phyloP scores from a whole-genome alignment of 2,888 invertebrate genomes.

The Caenorhabditis sp. region DNA sequence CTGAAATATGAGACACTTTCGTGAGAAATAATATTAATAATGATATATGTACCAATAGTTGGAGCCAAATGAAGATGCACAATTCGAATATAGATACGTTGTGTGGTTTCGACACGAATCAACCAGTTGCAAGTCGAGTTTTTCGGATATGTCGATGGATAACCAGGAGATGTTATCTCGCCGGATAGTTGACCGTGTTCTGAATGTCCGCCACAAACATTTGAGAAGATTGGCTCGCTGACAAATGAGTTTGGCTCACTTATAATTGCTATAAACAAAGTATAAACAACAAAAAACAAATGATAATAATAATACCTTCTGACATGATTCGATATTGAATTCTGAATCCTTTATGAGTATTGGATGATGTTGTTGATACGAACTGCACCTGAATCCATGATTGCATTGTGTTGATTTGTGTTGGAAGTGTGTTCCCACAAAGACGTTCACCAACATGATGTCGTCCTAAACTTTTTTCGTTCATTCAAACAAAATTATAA shows the following conservation, averaged over 20 bases:
- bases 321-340: slow-evolving; percentile 60
- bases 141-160: slow-evolving; percentile 71
- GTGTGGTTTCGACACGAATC: slow-evolving; percentile 71
- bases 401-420: slow-evolving; percentile 57
- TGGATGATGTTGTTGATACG: slow-evolving; percentile 23
- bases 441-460: slow-evolving; percentile 58
- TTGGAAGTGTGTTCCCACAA: slow-evolving; percentile 50
- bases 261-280: slow-evolving; percentile 29
- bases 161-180: slow-evolving; percentile 72
- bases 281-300: too few relatives aligned
- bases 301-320: slow-evolving; percentile 55
- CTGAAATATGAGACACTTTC: slow-evolving; percentile 25
- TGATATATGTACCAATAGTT: slow-evolving; percentile 48
- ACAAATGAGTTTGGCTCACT: slow-evolving; percentile 36
- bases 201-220: slow-evolving; percentile 44
- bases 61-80: slow-evolving; percentile 71
- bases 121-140: slow-evolving; percentile 73
- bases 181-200: slow-evolving; percentile 59
- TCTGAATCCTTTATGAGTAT: slow-evolving; percentile 45
- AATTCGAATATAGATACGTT: slow-evolving; percentile 72
- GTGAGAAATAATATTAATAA: not conserved
- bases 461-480: slow-evolving; percentile 21
- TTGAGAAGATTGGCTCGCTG: slow-evolving; percentile 17
- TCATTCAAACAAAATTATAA: too few relatives aligned
- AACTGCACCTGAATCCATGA: slow-evolving; percentile 45